These are phyloP conservation scores for Philypnodon macrostomus DNA, from an alignment of 2,797 vertebrate species.

Conservation along the genomic window DNA sequence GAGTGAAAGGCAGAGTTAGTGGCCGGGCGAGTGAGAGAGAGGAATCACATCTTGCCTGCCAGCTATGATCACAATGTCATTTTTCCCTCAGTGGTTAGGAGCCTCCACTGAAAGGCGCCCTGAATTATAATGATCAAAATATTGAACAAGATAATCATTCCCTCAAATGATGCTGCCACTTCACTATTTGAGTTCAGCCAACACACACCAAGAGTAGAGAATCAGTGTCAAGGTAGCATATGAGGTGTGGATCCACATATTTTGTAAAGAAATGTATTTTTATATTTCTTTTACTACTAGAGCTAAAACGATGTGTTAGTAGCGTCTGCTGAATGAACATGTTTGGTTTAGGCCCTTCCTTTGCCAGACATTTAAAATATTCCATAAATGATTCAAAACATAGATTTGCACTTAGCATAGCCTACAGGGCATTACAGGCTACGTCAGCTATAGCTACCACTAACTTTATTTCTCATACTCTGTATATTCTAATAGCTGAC, in stretches of 20 bases:
- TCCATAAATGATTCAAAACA: not conserved
- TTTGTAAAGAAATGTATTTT: not conserved
- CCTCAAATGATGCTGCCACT: slow-evolving; percentile 67
- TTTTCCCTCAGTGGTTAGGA: slow-evolving; percentile 71
- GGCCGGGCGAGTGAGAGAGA: slow-evolving; percentile 45
- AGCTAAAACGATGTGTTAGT: no score
- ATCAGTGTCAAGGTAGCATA: slow-evolving; percentile 17
- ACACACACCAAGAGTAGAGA: slow-evolving; percentile 24
- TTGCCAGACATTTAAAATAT: not conserved
- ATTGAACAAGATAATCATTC: slow-evolving; percentile 76
- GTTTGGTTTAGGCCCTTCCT: not conserved
- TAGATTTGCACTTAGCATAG: not conserved
- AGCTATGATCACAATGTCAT: slow-evolving; percentile 81
- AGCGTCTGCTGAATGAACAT: no score
- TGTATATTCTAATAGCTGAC: not conserved
- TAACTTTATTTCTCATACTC: not conserved
- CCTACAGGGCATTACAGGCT: not conserved
- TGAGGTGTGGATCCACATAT: not conserved
- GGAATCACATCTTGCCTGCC: slow-evolving; percentile 78
- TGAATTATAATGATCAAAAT: slow-evolving; percentile 82
- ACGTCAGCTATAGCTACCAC: no score
- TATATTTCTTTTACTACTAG: no score
- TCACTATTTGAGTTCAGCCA: slow-evolving; percentile 38
- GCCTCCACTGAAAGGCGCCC: slow-evolving; percentile 71
- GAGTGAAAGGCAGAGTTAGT: slow-evolving; percentile 64